A percentile compares a stretch with the other conserved stretches of the same genome.
These are phyloP conservation scores for Fabriciana adippe DNA, from an alignment of 2,888 invertebrate species.

Conservation along the genomic window DNA sequence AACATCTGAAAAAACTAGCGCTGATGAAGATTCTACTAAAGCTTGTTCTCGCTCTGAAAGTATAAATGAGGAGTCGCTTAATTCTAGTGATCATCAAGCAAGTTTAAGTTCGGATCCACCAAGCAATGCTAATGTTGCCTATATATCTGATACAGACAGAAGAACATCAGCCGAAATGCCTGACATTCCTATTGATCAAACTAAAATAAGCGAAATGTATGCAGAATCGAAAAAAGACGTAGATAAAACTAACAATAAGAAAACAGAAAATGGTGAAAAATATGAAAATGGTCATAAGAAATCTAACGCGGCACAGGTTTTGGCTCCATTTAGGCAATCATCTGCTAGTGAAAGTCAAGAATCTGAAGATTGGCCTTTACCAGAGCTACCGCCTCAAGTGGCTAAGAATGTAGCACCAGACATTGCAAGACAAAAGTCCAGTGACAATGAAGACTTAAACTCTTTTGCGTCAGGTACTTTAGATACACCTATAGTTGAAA, in stretches of 20 bases:
- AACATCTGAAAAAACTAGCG: conserved; percentile 93
- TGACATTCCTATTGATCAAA: conserved; percentile 90
- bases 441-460: conserved; percentile 91
- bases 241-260: conserved; percentile 58
- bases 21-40: conserved; percentile 93
- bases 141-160: conserved; percentile 90
- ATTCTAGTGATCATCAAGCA: conserved; percentile 92
- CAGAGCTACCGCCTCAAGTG: conserved; percentile 85
- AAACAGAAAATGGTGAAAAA: conserved; percentile 53
- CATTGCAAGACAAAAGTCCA: conserved; percentile 71
- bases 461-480: conserved; percentile 88
- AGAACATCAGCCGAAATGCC: conserved; percentile 93
- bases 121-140: conserved; percentile 87
- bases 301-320: conserved; percentile 53
- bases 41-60: conserved; percentile 92
- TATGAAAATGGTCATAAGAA: conserved; percentile 58
- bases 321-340: conserved; percentile 68
- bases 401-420: conserved; percentile 56
- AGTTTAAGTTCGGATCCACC: conserved; percentile 93
- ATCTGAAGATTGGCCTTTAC: conserved; percentile 89
- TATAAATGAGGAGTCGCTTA: conserved; percentile 91
- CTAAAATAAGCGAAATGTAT: conserved; percentile 82
- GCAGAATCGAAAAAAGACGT: conserved; percentile 77
- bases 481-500: conserved; percentile 88
- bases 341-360: conserved; percentile 86